phyloP scores from a whole-genome alignment of 1,140 invertebrate genomes.

The Vanessa tameamea region DNA sequence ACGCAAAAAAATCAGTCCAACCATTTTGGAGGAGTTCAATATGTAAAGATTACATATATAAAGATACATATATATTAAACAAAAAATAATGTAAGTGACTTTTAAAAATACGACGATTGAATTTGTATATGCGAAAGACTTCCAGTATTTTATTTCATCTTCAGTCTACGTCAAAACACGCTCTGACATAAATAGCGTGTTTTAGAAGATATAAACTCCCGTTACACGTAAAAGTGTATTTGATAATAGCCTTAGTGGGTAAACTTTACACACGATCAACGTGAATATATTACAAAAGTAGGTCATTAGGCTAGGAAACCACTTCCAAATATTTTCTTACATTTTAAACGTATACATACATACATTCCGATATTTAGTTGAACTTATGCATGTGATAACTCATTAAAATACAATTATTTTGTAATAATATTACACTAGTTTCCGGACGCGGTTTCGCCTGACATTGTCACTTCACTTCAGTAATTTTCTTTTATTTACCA shows the following conservation, averaged over 20 bases:
- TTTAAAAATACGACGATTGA: too few relatives aligned
- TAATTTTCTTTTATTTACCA: too few relatives aligned
- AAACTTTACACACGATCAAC: conserved; percentile 9
- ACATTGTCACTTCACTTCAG: too few relatives aligned
- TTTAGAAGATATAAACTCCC: conserved; percentile 51
- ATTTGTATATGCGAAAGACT: too few relatives aligned
- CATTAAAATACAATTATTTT: not conserved
- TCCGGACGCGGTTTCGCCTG: too few relatives aligned
- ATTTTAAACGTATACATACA: not conserved
- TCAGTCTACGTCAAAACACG: conserved; percentile 40
- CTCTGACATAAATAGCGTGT: conserved; percentile 39
- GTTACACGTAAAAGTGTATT: conserved; percentile 62
- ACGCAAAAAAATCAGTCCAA: too few relatives aligned
- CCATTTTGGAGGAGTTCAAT: too few relatives aligned
- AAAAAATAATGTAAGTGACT: too few relatives aligned
- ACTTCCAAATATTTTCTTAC: not conserved
- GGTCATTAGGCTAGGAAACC: conserved; percentile 43
- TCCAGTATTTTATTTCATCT: too few relatives aligned
- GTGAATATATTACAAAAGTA: conserved; percentile 48
- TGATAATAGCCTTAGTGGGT: conserved; percentile 51
- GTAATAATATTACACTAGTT: not conserved
- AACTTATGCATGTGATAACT: not conserved
- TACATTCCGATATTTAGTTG: too few relatives aligned
- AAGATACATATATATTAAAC: too few relatives aligned
- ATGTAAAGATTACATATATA: too few relatives aligned